Percentiles rank a stretch among this genome's conserved stretches.
Conservation (phyloP, 2,888 invertebrate species). For the Biston stratarius region DNA sequence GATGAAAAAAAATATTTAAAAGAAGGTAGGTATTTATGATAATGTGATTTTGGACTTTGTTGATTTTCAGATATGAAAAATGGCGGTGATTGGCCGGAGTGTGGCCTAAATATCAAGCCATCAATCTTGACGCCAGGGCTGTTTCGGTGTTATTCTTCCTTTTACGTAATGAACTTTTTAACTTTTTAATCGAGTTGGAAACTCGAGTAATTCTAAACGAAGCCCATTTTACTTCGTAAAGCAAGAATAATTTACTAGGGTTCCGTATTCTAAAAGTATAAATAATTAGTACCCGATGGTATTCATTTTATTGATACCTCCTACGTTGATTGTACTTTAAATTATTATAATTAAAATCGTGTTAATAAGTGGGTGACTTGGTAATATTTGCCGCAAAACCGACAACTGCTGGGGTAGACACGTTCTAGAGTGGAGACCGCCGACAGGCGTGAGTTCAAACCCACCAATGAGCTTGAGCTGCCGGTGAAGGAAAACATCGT, state of each 20-base stretch:
- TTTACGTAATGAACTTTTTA: conserved; percentile 17
- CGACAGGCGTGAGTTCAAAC: too few species aligned
- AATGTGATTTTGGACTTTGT: conserved; percentile 1
- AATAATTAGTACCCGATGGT: too few species aligned
- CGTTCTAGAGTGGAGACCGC: too few species aligned
- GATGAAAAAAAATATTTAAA: too few species aligned
- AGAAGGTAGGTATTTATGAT: not conserved
- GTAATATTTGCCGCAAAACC: too few species aligned
- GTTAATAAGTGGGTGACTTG: too few species aligned
- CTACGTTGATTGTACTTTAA: too few species aligned
- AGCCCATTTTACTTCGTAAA: not conserved
- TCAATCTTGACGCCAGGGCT: conserved; percentile 13
- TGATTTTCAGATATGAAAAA: conserved; percentile 8
- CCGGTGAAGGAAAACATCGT: too few species aligned
- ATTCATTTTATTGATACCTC: too few species aligned
- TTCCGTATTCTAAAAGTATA: not conserved
- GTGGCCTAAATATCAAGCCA: conserved; percentile 9
- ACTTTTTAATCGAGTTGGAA: conserved; percentile 23
- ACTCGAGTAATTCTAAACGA: conserved; percentile 6
- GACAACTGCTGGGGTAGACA: too few species aligned
- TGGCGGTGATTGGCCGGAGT: conserved; percentile 12
- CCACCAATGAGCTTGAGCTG: too few species aligned
- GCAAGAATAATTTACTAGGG: not conserved
- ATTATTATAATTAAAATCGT: too few species aligned
- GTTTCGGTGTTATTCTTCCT: conserved; percentile 15